Conservation (phyloP, 2,113 vertebrate genomes). For the Eleginops maclovinus region DNA sequence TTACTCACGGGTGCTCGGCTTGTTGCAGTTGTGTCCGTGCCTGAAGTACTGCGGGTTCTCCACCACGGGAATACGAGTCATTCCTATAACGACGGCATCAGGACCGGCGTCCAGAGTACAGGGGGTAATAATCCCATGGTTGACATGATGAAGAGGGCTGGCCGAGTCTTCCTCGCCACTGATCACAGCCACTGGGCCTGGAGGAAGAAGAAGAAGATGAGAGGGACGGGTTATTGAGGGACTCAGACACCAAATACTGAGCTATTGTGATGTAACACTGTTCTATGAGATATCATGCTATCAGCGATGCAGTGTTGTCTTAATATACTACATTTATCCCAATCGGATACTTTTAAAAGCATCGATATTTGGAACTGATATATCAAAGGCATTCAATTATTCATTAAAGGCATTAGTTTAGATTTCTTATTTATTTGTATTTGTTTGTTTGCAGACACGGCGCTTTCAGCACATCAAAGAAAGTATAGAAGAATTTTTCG, state of each 20-base stretch:
- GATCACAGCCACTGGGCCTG: conserved; percentile 97
- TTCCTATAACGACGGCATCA: conserved; percentile 96
- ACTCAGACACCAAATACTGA: not conserved
- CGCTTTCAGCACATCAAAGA: too few species aligned
- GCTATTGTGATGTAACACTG: not conserved
- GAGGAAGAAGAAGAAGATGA: not conserved
- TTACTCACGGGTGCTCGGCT: conserved; percentile 94
- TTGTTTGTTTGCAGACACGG: too few species aligned
- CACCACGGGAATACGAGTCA: conserved; percentile 97
- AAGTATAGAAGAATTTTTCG: too few species aligned
- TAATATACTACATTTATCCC: too few species aligned
- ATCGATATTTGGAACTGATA: too few species aligned
- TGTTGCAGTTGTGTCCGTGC: conserved; percentile 96
- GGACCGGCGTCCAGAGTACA: conserved; percentile 92
- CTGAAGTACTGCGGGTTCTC: conserved; percentile 98
- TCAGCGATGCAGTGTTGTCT: too few species aligned
- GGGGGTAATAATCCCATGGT: conserved; percentile 94
- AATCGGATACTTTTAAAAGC: too few species aligned
- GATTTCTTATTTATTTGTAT: too few species aligned
- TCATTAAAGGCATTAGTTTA: too few species aligned
- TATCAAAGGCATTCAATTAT: too few species aligned
- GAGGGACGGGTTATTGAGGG: not conserved
- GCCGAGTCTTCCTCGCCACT: conserved; percentile 98
- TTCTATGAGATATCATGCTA: too few species aligned
- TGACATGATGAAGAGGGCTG: conserved; percentile 97